phyloP scores from a whole-genome alignment of 2,797 vertebrate species.

The Petrocephalus sullivani region DNA sequence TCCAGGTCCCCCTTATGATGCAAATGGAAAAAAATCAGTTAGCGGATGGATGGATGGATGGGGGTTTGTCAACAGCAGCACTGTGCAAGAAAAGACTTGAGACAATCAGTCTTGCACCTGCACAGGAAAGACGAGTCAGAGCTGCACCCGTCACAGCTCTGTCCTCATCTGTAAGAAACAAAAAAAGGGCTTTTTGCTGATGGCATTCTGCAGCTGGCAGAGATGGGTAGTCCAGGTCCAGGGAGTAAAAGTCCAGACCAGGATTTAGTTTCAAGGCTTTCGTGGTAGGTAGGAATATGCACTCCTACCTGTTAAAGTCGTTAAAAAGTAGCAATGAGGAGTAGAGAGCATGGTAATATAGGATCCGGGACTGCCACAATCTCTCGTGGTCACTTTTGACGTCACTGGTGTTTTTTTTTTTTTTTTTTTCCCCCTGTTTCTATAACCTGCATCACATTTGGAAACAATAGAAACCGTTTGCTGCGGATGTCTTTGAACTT shows the following conservation, averaged over 20 bases:
- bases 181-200: not conserved
- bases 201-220: no score
- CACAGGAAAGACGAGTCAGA: not conserved
- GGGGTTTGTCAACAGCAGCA: not conserved
- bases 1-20: no score
- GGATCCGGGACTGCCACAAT: no score
- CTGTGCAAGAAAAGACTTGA: not conserved
- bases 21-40: not conserved
- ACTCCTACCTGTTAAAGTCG: conserved; percentile 24
- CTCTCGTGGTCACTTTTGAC: not conserved
- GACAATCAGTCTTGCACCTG: not conserved
- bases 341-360: not conserved
- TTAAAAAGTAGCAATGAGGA: not conserved
- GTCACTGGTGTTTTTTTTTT: not conserved
- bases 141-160: not conserved
- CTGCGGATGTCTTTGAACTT: not conserved
- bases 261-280: not conserved
- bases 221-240: no score
- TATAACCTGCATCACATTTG: not conserved
- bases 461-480: not conserved
- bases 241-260: no score
- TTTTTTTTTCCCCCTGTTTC: not conserved
- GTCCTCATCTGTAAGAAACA: not conserved
- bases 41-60: not conserved
- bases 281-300: conserved; percentile 15